Percentiles rank a stretch among this genome's conserved stretches.
Evolutionary conservation across 2,797 vertebrate species (phyloP).

Genomic region (Anguilla anguilla): DNA sequence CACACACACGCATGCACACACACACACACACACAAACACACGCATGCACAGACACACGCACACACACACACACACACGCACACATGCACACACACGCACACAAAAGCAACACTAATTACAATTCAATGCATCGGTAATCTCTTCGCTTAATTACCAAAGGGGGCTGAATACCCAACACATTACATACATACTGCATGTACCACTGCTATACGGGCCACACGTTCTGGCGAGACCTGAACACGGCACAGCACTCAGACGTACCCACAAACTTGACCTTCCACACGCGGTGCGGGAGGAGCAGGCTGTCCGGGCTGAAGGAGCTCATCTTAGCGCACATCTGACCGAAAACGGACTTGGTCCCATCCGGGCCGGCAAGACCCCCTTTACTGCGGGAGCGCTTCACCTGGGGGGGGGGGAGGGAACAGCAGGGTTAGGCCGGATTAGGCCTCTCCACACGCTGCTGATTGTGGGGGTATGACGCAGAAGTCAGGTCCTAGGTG

Average conservation of each 20-base stretch:
- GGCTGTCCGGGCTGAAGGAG: constrained; percentile 94
- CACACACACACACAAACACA: background rate
- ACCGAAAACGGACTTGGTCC: constrained; percentile 97
- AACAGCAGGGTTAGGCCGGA: background rate
- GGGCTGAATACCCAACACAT: background rate
- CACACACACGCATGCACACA: too few species aligned
- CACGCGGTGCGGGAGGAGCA: constrained; percentile 94
- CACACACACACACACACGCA: background rate
- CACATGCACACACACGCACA: background rate
- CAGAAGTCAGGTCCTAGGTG: background rate
- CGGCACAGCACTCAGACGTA: constrained; percentile 56
- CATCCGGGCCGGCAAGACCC: constrained; percentile 95
- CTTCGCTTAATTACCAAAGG: background rate
- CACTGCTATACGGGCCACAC: too few species aligned
- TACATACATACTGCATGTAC: too few species aligned
- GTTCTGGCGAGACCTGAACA: background rate
- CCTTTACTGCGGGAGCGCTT: constrained; percentile 99
- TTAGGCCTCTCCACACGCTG: background rate
- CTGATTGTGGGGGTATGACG: background rate
- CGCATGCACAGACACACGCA: background rate
- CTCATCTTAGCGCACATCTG: constrained; percentile 99
- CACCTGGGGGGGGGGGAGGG: constrained; percentile 71
- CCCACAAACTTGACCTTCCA: constrained; percentile 99
- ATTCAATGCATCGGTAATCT: background rate
- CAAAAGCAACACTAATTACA: too few species aligned